Evolutionary conservation across 2,888 invertebrate species (phyloP).

Genomic region (Pristionchus exspectatus): DNA sequence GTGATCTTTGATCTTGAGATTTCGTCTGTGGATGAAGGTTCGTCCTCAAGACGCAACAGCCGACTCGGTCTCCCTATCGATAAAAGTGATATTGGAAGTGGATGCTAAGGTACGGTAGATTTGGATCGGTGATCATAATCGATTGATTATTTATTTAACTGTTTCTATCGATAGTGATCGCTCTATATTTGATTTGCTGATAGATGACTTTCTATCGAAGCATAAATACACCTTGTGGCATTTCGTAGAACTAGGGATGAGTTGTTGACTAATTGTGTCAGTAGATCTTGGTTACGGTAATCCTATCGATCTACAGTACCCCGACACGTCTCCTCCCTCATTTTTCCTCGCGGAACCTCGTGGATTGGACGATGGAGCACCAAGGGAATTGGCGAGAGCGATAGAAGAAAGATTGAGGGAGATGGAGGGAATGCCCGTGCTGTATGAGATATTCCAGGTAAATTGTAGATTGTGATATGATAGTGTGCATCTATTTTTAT

Average conservation of each 20-base stretch:
- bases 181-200: no score
- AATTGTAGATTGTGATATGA: background rate
- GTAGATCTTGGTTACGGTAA: background rate
- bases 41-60: conserved; percentile 47
- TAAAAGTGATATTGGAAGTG: conserved; percentile 40
- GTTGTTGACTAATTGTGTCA: background rate
- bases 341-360: conserved; percentile 55
- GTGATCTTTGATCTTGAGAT: conserved; percentile 1
- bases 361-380: conserved; percentile 56
- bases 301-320: conserved; percentile 55
- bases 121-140: background rate
- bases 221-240: no score
- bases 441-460: conserved; percentile 60
- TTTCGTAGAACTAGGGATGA: background rate
- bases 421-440: conserved; percentile 57
- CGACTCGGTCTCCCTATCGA: conserved; percentile 54
- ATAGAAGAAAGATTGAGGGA: conserved; percentile 54
- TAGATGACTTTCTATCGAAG: no score
- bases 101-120: conserved; percentile 11
- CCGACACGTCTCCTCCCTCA: conserved; percentile 40
- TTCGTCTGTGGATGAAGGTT: conserved; percentile 53
- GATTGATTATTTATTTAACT: background rate
- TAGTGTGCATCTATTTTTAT: background rate
- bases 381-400: conserved; percentile 9
- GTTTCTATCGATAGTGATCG: no score